phyloP scores from a whole-genome alignment of 2,888 invertebrate species.

The Dilophus febrilis region DNA sequence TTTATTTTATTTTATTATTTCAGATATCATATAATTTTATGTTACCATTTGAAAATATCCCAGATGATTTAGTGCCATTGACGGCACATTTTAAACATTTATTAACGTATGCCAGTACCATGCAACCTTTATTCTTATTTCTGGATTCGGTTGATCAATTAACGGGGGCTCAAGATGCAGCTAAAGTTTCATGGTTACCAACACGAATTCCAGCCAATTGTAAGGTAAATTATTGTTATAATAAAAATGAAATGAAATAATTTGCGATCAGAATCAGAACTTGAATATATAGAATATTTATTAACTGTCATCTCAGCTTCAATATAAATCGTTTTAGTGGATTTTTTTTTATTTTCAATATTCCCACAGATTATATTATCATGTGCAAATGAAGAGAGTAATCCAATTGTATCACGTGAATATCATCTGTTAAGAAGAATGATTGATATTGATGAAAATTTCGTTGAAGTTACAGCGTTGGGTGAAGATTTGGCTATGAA shows the following conservation, averaged over 20 bases:
- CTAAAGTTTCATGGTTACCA: conserved; percentile 92
- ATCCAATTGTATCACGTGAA: conserved; percentile 72
- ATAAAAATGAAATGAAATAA: background rate
- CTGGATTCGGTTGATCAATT: conserved; percentile 95
- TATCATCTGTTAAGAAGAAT: conserved; percentile 71
- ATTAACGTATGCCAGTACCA: conserved; percentile 59
- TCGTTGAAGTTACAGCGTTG: conserved; percentile 74
- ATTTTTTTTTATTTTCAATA: conserved; percentile 6
- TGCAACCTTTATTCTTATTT: conserved; percentile 78
- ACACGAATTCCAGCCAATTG: conserved; percentile 75
- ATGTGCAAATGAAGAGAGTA: conserved; percentile 72
- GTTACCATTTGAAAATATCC: conserved; percentile 81
- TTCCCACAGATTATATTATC: conserved; percentile 65
- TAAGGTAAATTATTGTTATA: conserved; percentile 39
- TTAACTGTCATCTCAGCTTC: no score
- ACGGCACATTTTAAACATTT: conserved; percentile 93
- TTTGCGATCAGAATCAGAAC: no score
- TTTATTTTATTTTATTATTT: no score
- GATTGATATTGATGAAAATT: conserved; percentile 77
- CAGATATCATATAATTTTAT: conserved; percentile 85
- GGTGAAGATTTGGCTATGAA: conserved; percentile 89
- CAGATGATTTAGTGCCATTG: conserved; percentile 87
- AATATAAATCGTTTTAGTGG: no score
- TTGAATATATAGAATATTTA: no score
- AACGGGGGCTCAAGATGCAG: conserved; percentile 84